Evolutionary conservation across 2,888 invertebrate species (phyloP).

Genomic region (Hirtodrosophila histrioides): DNA sequence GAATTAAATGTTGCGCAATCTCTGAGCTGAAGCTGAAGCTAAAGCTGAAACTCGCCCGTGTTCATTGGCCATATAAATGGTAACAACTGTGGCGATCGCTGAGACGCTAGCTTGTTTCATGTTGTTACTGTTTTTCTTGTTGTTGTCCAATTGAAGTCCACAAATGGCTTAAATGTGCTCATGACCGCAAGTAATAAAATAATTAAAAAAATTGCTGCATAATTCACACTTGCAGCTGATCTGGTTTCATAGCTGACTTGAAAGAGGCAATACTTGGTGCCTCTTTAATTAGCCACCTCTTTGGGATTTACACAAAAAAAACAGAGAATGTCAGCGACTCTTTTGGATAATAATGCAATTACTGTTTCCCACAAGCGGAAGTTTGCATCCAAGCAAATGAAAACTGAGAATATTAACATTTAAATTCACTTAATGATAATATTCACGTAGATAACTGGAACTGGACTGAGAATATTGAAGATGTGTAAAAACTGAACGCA

Average conservation of each 20-base stretch:
- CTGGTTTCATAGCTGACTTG: constrained; percentile 28
- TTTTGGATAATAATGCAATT: background rate
- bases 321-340: background rate
- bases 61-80: constrained; percentile 78
- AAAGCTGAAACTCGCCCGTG: constrained; percentile 58
- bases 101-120: background rate
- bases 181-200: constrained; percentile 78
- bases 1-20: constrained; percentile 77
- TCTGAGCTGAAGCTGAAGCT: constrained; percentile 10
- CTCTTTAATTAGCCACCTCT: constrained; percentile 23
- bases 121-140: constrained; percentile 21
- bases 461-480: no score
- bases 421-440: no score
- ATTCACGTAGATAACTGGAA: no score
- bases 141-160: constrained; percentile 67
- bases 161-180: constrained; percentile 78
- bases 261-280: constrained; percentile 7
- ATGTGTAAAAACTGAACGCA: no score
- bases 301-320: background rate
- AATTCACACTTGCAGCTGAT: constrained; percentile 62
- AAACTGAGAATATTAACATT: no score
- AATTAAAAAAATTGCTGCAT: constrained; percentile 67
- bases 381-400: background rate
- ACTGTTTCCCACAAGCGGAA: background rate
- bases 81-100: constrained; percentile 66